These are phyloP conservation scores for Gymnosoma rotundatum DNA, from an alignment of 2,888 invertebrate species.

Conservation along the genomic window DNA sequence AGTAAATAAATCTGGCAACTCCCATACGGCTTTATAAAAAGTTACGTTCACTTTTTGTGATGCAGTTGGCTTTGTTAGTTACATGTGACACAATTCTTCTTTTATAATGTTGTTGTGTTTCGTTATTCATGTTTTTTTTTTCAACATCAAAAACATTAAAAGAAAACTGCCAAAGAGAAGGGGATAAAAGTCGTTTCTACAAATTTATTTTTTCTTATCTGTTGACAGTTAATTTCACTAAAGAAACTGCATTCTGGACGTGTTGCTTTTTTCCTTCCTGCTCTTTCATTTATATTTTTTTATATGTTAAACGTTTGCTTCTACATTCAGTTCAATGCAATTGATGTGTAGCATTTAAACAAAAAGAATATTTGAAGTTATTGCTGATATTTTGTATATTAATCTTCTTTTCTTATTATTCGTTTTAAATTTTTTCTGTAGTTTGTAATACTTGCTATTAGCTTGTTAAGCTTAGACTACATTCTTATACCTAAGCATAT, in stretches of 20 bases:
- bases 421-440: constrained; percentile 2
- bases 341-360: constrained; percentile 45
- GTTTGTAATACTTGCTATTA: too few species aligned
- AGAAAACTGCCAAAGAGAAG: constrained; percentile 16
- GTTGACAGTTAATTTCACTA: constrained; percentile 64
- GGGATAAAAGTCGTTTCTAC: constrained; percentile 29
- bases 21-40: background rate
- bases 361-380: constrained; percentile 40
- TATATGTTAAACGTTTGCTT: constrained; percentile 38
- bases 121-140: constrained; percentile 19
- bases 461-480: too few species aligned
- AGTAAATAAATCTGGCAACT: background rate
- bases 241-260: constrained; percentile 48
- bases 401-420: constrained; percentile 22
- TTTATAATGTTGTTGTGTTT: constrained; percentile 30
- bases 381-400: constrained; percentile 16
- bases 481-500: too few species aligned
- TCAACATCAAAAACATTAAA: constrained; percentile 10
- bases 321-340: constrained; percentile 25
- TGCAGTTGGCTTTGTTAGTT: constrained; percentile 19
- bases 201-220: constrained; percentile 53
- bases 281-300: constrained; percentile 1
- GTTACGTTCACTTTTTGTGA: constrained; percentile 54
- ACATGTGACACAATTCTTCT: constrained; percentile 59
- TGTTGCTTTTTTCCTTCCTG: background rate